Evolutionary conservation across 2,888 invertebrate genomes (phyloP).

Genomic region (Nephrotoma flavescens): DNA sequence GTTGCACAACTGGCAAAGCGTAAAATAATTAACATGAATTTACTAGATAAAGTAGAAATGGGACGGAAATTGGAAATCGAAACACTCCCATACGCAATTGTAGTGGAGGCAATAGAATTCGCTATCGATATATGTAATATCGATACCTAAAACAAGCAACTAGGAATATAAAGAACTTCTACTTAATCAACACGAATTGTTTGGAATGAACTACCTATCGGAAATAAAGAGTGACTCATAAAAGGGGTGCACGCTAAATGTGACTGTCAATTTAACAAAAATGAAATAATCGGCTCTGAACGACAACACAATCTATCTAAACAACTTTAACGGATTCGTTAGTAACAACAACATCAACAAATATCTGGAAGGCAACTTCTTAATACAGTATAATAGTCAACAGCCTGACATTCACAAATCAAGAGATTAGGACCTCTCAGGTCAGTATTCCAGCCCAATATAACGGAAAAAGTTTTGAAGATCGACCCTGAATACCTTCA

Average conservation of each 20-base stretch:
- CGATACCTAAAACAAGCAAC: no score
- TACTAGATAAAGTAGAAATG: no score
- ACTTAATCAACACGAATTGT: no score
- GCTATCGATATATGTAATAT: no score
- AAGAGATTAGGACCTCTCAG: neutral
- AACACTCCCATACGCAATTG: no score
- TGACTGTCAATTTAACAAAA: neutral
- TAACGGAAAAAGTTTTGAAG: neutral
- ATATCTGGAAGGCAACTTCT: neutral
- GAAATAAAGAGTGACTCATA: no score
- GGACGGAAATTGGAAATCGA: no score
- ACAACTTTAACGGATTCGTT: neutral
- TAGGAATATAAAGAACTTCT: no score
- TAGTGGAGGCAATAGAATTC: no score
- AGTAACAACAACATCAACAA: neutral
- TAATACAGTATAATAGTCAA: neutral
- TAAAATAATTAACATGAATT: no score
- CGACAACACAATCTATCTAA: neutral
- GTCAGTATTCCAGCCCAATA: neutral
- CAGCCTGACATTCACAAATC: neutral
- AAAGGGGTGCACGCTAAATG: neutral
- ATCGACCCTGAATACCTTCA: neutral
- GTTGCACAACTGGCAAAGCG: no score
- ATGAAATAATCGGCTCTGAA: neutral
- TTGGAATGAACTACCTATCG: no score